Evolutionary conservation across 2,113 vertebrate species (phyloP), one percentile per base, ranked within the genome.

Genomic region (Abramis brama): DNA sequence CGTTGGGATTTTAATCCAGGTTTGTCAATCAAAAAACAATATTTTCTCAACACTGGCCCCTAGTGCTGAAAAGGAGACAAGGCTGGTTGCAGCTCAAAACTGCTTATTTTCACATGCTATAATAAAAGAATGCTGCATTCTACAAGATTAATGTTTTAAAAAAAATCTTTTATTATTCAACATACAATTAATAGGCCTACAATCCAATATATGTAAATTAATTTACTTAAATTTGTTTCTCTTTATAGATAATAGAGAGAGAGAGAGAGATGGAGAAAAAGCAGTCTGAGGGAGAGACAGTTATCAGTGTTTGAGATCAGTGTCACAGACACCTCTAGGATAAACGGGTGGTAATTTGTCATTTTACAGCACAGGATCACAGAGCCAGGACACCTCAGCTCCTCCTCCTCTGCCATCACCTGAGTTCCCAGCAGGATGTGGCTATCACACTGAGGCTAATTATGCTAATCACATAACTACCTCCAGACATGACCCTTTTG

Each of bases 231-330:
- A 23, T 39, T 10, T 4, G 50, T 76, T 52, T 50, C 45, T 50
- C 45, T 30, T 45, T 11, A n/a, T 45, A 23, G 39, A 39, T 7
- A 33, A 74, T 2, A 57, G 39, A 43, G 39, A 43, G 39, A 43
- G 39, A 39, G 39, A 43, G 43, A 80, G n/a, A 80, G 6, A 43
- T 15, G 1, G 4, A 57, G 50, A 57, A 55, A 36, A 68, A 27
- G 25, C 6, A 13, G 23, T 6, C 21, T 2, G 77, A 79, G 60
- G 13, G 60, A 47, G 5, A 79, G 77, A n/a, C 23, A 60, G 17
- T 23, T 71, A 71, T 70, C 47, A 83, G 47, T 57, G 47, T 83
- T 83, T 83, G 81, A 52, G 66, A 68, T 82, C 79, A 45, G 78
- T 9, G n/a, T 64, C 57, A 33, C 25, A 68, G 3, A 23, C 36